A percentile compares a stretch with the other conserved stretches of the same genome.
Evolutionary conservation across 2,888 invertebrate genomes (phyloP).

Genomic region (Hesperia comma): DNA sequence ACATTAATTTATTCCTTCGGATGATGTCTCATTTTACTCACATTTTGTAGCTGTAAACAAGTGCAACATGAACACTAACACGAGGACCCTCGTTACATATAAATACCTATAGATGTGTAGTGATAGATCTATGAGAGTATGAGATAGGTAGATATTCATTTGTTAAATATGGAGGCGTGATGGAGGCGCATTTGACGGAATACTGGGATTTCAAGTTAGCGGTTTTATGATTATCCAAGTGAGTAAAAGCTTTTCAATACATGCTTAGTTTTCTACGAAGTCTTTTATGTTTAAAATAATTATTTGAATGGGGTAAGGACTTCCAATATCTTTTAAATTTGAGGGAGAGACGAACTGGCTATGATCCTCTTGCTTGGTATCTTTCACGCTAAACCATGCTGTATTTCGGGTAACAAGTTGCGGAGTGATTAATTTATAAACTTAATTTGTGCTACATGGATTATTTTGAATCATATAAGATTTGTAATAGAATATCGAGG

Average conservation of each 20-base stretch:
- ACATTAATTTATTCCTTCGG: no score
- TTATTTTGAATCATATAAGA: background rate
- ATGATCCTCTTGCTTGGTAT: conserved; percentile 61
- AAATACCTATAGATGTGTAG: conserved; percentile 2
- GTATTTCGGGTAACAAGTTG: conserved; percentile 38
- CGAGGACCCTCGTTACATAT: no score
- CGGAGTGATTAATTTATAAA: background rate
- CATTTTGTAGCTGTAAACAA: background rate
- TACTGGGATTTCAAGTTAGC: conserved; percentile 72
- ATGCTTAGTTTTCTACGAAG: conserved; percentile 61
- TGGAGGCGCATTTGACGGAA: conserved; percentile 72
- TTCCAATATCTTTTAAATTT: conserved; percentile 65
- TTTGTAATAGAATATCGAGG: conserved; percentile 2
- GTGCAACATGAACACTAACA: background rate
- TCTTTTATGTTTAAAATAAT: conserved; percentile 51
- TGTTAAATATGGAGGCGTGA: conserved; percentile 83
- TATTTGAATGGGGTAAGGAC: conserved; percentile 47
- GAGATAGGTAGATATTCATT: conserved; percentile 67
- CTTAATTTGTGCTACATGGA: background rate
- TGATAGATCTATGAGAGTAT: no score
- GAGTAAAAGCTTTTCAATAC: conserved; percentile 55
- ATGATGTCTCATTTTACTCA: no score
- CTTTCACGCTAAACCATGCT: conserved; percentile 63
- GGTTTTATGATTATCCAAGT: conserved; percentile 67
- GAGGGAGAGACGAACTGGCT: conserved; percentile 81